phyloP scores from a whole-genome alignment of 2,113 vertebrate genomes.

The Eidolon helvum region DNA sequence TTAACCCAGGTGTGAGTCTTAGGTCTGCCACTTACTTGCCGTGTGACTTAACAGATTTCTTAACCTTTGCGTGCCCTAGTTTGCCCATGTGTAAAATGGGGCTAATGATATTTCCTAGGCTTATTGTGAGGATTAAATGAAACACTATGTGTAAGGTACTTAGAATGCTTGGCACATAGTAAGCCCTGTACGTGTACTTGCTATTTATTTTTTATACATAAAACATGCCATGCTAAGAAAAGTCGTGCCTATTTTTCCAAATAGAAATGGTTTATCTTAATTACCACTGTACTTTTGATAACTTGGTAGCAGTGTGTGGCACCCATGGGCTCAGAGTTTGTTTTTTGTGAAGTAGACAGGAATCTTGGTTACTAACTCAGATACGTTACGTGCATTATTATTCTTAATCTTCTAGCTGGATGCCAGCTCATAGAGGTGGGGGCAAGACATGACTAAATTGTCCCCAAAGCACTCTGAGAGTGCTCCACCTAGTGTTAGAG shows the following conservation, averaged over 20 bases:
- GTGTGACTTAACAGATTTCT: not conserved
- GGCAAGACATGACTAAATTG: too few species aligned
- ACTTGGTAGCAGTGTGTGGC: rapidly evolving
- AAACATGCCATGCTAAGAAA: not conserved
- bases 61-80: not conserved
- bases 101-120: not conserved
- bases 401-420: not conserved
- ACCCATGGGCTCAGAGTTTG: rapidly evolving
- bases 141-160: not conserved
- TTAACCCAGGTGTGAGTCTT: not conserved
- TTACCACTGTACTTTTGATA: not conserved
- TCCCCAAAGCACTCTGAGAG: not conserved
- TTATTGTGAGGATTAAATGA: not conserved
- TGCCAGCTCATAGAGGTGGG: not conserved
- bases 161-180: too few species aligned
- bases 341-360: rapidly evolving
- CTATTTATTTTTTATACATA: not conserved
- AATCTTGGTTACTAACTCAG: not conserved
- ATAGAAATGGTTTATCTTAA: not conserved
- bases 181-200: not conserved
- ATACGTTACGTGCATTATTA: not conserved
- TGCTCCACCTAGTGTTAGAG: not conserved
- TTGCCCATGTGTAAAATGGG: not conserved
- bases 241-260: not conserved
- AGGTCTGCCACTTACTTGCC: not conserved